Base-by-base conservation (phyloP, 30 jellyfish, hydroid and myxozoan genomes). In the Cassiopea xamachana region DNA sequence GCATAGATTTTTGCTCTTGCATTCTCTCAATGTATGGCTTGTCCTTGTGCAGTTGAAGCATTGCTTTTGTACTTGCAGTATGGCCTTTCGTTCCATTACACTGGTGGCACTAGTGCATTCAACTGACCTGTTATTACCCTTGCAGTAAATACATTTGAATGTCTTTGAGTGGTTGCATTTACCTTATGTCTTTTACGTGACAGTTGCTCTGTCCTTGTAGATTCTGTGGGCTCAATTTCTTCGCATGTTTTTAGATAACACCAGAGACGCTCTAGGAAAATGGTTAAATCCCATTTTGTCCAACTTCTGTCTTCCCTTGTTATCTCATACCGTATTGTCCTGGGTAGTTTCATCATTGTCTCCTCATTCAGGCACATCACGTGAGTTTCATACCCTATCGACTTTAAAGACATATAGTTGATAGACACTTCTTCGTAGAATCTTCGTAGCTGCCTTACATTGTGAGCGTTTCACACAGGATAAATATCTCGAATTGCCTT, bases 341-440 rank as follows among this genome's bases (percentile, higher is more conserved):
- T 48, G 76, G 94, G 94, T 59, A 87, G 75, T 75, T 87, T 75
- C 90, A 61, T 75, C 73, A 87, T 83, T 17, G 88, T 87, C 76
- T 87, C 90, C 27, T 87, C 90, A 50, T 75, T 90, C 58, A 87
- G 81, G 39, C 88, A 87, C 90, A 75, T 77, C 43, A 58, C 94
- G 9, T 77, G 75, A 19, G 49, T 75, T 75, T 75, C 94, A 48
- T 75, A 87, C 47, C 89, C 83, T 90, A 87, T 75, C 15, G 94
- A 87, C 48, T 77, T 69, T 81, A 87, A 76, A 17, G 89, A 75
- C 10, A 90, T 83, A 50, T 55, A 87, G 83, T 87, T 76, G 94
- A 46, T 74, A 7, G 94, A 59, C 61, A 87, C 70, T 2, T 75
- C 94, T 87, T 87, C 94, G 83, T 87, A 87, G 70, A 87, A 77